These are phyloP conservation scores for Clitarchus hookeri DNA, from an alignment of 2,888 invertebrate species.

Conservation along the genomic window DNA sequence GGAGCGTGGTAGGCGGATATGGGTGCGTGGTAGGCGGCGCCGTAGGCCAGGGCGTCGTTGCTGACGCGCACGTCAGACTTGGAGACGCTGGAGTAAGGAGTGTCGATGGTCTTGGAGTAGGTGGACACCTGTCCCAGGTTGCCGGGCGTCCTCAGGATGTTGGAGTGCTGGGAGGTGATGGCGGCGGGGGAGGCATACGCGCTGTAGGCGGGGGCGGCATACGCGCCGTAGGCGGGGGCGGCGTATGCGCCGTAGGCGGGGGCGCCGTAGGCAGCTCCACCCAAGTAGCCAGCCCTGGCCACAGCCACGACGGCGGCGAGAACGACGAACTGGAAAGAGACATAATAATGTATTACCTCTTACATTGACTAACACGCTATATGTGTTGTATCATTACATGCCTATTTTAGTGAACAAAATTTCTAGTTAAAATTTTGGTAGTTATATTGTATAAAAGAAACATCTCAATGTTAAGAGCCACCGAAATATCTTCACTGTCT, in stretches of 20 bases:
- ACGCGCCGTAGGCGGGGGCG: conserved; percentile 22
- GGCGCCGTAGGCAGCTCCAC: conserved; percentile 55
- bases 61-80: conserved; percentile 70
- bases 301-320: conserved; percentile 18
- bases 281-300: background rate
- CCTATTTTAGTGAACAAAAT: too few species aligned
- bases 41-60: conserved; percentile 41
- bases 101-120: conserved; percentile 70
- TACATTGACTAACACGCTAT: too few species aligned
- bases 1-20: conserved; percentile 41
- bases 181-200: conserved; percentile 33
- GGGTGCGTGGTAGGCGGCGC: conserved; percentile 26
- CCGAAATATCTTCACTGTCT: too few species aligned
- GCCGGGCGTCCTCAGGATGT: conserved; percentile 61
- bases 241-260: conserved; percentile 46
- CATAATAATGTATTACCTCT: too few species aligned
- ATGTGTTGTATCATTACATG: too few species aligned
- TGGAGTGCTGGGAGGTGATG: conserved; percentile 42
- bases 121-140: conserved; percentile 73
- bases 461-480: too few species aligned
- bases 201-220: conserved; percentile 28
- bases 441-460: too few species aligned
- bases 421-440: too few species aligned
- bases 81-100: conserved; percentile 72
- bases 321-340: background rate